Conservation (phyloP, 2,888 invertebrate genomes). For the Agrotis puta region DNA sequence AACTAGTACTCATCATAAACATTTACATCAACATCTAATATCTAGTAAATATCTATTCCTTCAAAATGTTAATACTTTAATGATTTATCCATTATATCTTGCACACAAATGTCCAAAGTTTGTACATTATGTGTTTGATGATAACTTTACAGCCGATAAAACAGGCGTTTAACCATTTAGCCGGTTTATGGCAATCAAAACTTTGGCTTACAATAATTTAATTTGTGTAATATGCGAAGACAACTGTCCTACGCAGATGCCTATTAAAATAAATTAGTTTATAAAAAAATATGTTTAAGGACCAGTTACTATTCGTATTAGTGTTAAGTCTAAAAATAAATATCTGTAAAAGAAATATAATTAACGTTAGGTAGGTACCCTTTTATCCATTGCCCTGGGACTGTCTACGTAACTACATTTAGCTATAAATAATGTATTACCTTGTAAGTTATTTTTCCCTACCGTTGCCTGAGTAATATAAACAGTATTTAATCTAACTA, state of each 20-base stretch:
- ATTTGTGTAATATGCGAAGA: slow-evolving; percentile 30
- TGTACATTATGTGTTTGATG: slow-evolving; percentile 56
- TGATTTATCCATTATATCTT: slow-evolving; percentile 33
- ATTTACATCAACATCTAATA: too few relatives aligned
- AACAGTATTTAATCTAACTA: too few relatives aligned
- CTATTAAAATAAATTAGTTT: slow-evolving; percentile 1
- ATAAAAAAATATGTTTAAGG: background rate
- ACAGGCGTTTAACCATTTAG: slow-evolving; percentile 34
- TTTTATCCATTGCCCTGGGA: background rate
- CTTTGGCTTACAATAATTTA: slow-evolving; percentile 42
- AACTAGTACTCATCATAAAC: too few relatives aligned
- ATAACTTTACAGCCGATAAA: slow-evolving; percentile 54
- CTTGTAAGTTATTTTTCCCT: background rate
- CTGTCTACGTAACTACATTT: background rate
- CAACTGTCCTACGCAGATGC: background rate
- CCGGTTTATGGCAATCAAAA: slow-evolving; percentile 51
- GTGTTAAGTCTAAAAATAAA: background rate
- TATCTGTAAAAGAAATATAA: background rate
- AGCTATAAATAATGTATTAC: background rate
- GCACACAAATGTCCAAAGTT: slow-evolving; percentile 63
- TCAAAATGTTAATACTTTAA: background rate
- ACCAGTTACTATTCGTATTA: background rate
- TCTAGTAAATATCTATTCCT: background rate
- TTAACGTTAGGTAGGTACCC: background rate
- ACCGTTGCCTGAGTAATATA: background rate